Conservation (phyloP, 2,888 invertebrate species). For the Hydrotaea cyrtoneurina region DNA sequence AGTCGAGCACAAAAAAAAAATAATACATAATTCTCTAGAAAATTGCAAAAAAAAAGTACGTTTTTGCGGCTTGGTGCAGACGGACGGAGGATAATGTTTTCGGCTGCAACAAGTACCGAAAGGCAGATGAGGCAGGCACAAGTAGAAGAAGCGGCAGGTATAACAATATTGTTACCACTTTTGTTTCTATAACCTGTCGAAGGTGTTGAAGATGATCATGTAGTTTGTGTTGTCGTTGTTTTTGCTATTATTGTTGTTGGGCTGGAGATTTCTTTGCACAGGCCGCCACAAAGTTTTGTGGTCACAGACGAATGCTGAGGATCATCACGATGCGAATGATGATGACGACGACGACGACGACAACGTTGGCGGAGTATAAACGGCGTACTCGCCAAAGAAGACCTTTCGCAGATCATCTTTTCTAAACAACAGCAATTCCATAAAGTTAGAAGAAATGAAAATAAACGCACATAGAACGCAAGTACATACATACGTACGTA, state of each 20-base stretch:
- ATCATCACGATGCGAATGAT: background rate
- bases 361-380: slow-evolving; percentile 52
- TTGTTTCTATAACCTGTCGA: slow-evolving; percentile 80
- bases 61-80: background rate
- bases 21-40: slow-evolving; percentile 64
- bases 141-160: slow-evolving; percentile 66
- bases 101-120: slow-evolving; percentile 6
- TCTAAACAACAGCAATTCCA: slow-evolving; percentile 52
- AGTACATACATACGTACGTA: slow-evolving; percentile 25
- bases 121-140: slow-evolving; percentile 36
- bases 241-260: slow-evolving; percentile 40
- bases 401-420: slow-evolving; percentile 63
- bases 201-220: slow-evolving; percentile 81
- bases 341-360: slow-evolving; percentile 35
- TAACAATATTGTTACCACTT: slow-evolving; percentile 79
- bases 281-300: slow-evolving; percentile 53
- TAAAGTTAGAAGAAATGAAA: slow-evolving; percentile 52
- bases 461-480: slow-evolving; percentile 10
- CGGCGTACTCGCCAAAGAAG: slow-evolving; percentile 41
- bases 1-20: background rate
- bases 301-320: slow-evolving; percentile 27
- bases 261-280: slow-evolving; percentile 58
- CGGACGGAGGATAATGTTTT: slow-evolving; percentile 4
- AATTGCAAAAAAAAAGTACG: slow-evolving; percentile 43
- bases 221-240: slow-evolving; percentile 65